These are phyloP conservation scores for Hoplostethus mediterraneus DNA, from an alignment of 2,797 vertebrate species.

Conservation along the genomic window DNA sequence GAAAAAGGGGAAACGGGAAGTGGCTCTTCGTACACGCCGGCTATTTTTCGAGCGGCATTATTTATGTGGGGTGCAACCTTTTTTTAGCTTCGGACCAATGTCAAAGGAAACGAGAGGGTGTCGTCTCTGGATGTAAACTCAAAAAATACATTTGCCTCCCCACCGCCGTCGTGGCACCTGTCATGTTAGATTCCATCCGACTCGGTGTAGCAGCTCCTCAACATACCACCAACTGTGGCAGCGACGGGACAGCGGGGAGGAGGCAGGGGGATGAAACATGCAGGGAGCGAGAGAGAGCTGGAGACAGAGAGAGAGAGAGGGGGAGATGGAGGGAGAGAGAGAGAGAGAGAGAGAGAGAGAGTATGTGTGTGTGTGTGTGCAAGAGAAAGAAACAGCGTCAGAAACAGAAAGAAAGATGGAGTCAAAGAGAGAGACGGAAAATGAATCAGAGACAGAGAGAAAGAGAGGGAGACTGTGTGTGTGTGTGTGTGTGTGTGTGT, in stretches of 20 bases:
- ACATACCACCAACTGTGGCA: conserved; percentile 60
- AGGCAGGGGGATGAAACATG: conserved; percentile 43
- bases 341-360: not conserved
- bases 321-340: not conserved
- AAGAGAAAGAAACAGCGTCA: not conserved
- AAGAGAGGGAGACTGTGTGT: not conserved
- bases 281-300: conserved; percentile 28
- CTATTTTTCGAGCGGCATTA: conserved; percentile 38
- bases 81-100: conserved; percentile 52
- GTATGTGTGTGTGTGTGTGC: too few species aligned
- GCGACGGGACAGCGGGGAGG: conserved; percentile 49
- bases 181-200: conserved; percentile 73
- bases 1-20: not conserved
- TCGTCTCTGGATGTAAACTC: conserved; percentile 63
- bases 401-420: conserved; percentile 28
- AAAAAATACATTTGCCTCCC: conserved; percentile 60
- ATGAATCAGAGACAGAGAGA: conserved; percentile 8
- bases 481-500: too few species aligned
- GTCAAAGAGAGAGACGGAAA: conserved; percentile 1
- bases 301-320: not conserved
- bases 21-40: not conserved
- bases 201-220: conserved; percentile 45
- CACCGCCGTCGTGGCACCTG: conserved; percentile 64
- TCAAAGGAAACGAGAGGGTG: conserved; percentile 46
- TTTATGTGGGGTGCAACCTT: conserved; percentile 49